Base-by-base conservation (phyloP, 2,113 vertebrate genomes). In the Epinephelus fuscoguttatus region DNA sequence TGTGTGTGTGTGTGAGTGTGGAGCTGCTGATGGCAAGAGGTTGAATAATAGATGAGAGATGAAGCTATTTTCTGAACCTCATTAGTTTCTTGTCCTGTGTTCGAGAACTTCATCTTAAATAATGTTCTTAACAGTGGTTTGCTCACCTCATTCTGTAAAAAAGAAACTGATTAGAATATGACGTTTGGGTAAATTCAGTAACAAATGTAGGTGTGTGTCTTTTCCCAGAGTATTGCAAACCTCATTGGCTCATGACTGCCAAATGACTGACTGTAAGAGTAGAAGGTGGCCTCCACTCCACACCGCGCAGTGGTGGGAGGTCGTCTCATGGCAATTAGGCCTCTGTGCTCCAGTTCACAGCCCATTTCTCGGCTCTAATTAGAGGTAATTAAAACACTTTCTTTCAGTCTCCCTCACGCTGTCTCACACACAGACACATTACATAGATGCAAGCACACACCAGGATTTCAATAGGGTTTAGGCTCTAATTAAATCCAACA, bases 361-460 rank as follows among this genome's bases (percentile, higher is more conserved):
- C 75, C 59, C 50, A 75, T 80, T 73, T 61, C 73, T 66, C 17
- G 2, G 79, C 82, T 82, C 50, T 86, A 80, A 90, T 90, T 91
- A 91, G 27, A 87, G 71, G 72, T 85, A 84, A 90, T 91, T 91
- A 88, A 87, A 91, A 69, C 73, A 53, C 84, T 60, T 72, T 62
- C 73, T 52, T 61, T 67, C 76, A 59, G 52, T 63, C 23, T 61
- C 37, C 53, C 56, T 56, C 52, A 45, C 52, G 23, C 53, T 72
- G 49, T 3, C 53, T 57, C 37, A 27, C 52, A 57, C 25, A 63
- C 61, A 85, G n/a, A 53, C 59, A 47, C 50, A 72, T 30, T 6
- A 70, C 57, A 62, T 19, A 64, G 15, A 56, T 42, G 18, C 74
- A 56, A 70, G 52, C 45, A 56, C 78, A 49, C 52, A 77, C 50